Evolutionary conservation across 2,797 vertebrate genomes (phyloP).

Genomic region (Poeciliopsis gracilis): DNA sequence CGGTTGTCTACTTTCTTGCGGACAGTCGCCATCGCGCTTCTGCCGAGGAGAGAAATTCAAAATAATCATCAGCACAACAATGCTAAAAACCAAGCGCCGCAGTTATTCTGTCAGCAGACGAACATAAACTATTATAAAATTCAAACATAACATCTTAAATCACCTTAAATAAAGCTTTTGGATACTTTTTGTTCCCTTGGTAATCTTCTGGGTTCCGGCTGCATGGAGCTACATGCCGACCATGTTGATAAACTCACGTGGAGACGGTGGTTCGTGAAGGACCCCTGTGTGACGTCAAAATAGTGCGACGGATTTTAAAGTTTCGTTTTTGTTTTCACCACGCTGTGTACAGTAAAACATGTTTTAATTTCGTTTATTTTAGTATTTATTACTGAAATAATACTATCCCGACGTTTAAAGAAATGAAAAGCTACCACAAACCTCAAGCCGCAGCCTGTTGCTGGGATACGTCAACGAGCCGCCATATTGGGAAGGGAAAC

Average conservation of each 20-base stretch:
- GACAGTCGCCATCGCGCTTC: constrained; percentile 81
- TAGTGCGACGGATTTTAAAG: constrained; percentile 42
- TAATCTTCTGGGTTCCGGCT: not conserved
- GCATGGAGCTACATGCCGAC: constrained; percentile 28
- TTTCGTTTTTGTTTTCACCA: not conserved
- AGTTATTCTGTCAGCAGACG: not conserved
- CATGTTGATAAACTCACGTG: constrained; percentile 78
- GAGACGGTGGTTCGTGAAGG: constrained; percentile 59
- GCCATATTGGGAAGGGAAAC: constrained; percentile 3
- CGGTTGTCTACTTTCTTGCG: constrained; percentile 97
- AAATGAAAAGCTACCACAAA: not conserved
- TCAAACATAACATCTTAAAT: not conserved
- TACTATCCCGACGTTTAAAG: not conserved
- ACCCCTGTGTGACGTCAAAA: constrained; percentile 68
- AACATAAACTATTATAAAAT: constrained; percentile 13
- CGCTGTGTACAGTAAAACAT: not conserved
- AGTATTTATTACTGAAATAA: not conserved
- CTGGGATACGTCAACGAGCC: not conserved
- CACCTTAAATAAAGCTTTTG: constrained; percentile 21
- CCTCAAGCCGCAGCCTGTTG: not conserved
- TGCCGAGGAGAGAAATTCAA: not conserved
- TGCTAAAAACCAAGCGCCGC: not conserved
- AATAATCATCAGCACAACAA: not conserved
- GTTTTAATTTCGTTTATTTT: not conserved
- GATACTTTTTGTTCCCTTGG: not conserved